Base-by-base conservation (phyloP, 2,888 invertebrate species). In the Heteromyza rotundicornis region DNA sequence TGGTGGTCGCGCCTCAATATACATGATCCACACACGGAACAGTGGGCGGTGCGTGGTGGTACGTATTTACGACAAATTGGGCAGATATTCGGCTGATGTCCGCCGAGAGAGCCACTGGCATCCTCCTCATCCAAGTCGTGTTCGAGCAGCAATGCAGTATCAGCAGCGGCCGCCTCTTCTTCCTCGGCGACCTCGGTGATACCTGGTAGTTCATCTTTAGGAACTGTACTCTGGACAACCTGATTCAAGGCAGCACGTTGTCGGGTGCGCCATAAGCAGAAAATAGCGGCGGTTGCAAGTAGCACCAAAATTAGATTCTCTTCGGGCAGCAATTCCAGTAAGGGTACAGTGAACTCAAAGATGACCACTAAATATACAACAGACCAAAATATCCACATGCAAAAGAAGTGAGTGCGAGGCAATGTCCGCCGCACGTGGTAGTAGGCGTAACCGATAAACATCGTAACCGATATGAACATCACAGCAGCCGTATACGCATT, bases 1-100 rank as follows among this genome's bases (percentile, higher is more conserved):
- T 92, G 91, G 82, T 91, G 92, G 77, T 90, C 92, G 72, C 91
- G 87, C 68, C 90, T 89, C 65, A 89, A 86, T 20, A 95, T 88
- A 81, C 94, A 94, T 53, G 89, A 88, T 77, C 93, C 90, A 80
- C 96, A 97, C 60, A 92, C 86, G 67, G 87, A 86, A 79, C 96
- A 96, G 77, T 95, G 94, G 75, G 90, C 70, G 40, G 92, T 89
- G 69, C 92, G 88, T 0, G 91, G 87, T 1, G 88, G 87, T 12
- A 86, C 85, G 67, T 87, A 86, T 72, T 87, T 86, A 27, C 86
- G 85, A 71, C 90, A 90, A 1, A 80, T 83, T n/a, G 86, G 81
- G 70, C 91, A 92, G 49, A 85, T 81, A 51, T 78, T 77, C 1
- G 80, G 73, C 55, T 78, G 78, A 8, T 70, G 64, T 10, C 84